Conservation (phyloP, 2,113 vertebrate species). For the Hippopotamus amphibius region DNA sequence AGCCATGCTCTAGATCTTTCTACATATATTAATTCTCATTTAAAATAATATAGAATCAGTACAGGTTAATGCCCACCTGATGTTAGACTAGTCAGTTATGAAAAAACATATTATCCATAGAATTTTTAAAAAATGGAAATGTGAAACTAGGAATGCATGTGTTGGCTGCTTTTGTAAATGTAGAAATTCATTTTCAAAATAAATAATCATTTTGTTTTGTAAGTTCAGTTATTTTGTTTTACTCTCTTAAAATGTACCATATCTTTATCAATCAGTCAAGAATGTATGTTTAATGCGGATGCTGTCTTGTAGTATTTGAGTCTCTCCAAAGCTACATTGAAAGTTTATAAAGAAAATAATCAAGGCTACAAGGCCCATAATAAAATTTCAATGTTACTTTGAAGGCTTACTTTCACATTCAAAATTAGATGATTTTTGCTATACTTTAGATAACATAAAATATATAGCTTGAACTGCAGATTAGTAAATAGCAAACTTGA, state of each 20-base stretch:
- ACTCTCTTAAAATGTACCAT: background rate
- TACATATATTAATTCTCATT: background rate
- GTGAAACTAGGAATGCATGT: background rate
- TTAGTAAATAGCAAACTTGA: background rate
- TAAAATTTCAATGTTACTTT: background rate
- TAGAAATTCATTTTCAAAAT: slow-evolving; percentile 40
- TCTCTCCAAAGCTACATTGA: background rate
- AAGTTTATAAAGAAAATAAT: slow-evolving; percentile 28
- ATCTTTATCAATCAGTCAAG: background rate
- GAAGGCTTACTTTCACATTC: background rate
- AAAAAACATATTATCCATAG: background rate
- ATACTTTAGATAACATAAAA: background rate
- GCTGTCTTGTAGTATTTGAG: background rate
- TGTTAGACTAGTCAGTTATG: background rate
- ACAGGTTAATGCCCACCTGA: background rate
- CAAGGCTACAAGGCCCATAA: background rate
- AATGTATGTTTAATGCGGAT: background rate
- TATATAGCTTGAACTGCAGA: background rate
- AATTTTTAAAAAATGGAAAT: background rate
- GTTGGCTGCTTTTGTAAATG: background rate
- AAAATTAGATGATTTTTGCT: background rate
- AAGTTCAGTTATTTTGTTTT: background rate
- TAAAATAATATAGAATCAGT: background rate
- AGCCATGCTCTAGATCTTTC: background rate
- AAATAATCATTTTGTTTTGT: background rate